These are phyloP conservation scores for Hydractinia symbiolongicarpus DNA, from an alignment of 30 jellyfish, hydroid and myxozoan genomes.

Conservation along the genomic window DNA sequence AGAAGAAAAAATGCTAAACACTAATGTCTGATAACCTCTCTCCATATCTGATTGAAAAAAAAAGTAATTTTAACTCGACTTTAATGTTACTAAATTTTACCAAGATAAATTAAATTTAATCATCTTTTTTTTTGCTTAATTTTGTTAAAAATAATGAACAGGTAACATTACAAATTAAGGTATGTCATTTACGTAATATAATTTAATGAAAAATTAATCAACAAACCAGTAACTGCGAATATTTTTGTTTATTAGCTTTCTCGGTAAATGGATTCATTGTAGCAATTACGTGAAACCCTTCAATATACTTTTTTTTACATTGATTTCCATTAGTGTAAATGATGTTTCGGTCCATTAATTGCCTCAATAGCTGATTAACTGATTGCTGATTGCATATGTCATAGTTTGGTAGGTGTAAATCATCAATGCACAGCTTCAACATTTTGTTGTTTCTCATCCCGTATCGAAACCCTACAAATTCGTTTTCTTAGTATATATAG, in stretches of 20 bases:
- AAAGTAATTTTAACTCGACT: too few species aligned
- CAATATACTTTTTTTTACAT: slow-evolving; percentile 58
- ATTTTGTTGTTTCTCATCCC: slow-evolving; percentile 72
- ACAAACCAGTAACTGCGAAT: not conserved
- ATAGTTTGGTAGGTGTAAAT: slow-evolving; percentile 36
- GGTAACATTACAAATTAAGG: too few species aligned
- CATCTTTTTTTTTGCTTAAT: too few species aligned
- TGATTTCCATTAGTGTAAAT: slow-evolving; percentile 49
- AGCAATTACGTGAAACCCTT: slow-evolving; percentile 57
- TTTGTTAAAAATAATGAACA: too few species aligned
- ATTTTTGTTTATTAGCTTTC: not conserved
- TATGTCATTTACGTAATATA: too few species aligned
- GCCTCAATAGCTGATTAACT: slow-evolving; percentile 56
- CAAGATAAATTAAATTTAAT: too few species aligned
- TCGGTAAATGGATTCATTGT: slow-evolving; percentile 21
- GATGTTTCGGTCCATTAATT: slow-evolving; percentile 68
- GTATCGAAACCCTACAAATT: slow-evolving; percentile 54
- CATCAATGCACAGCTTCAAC: slow-evolving; percentile 58
- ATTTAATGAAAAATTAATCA: too few species aligned
- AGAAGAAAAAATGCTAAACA: too few species aligned
- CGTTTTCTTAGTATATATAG: too few species aligned
- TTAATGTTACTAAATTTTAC: too few species aligned
- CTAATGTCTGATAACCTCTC: too few species aligned
- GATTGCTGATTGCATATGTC: slow-evolving; percentile 33
- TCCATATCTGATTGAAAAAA: too few species aligned